These are phyloP conservation scores for Trachymyrmex septentrionalis DNA, from an alignment of 1,140 invertebrate genomes.

Conservation along the genomic window DNA sequence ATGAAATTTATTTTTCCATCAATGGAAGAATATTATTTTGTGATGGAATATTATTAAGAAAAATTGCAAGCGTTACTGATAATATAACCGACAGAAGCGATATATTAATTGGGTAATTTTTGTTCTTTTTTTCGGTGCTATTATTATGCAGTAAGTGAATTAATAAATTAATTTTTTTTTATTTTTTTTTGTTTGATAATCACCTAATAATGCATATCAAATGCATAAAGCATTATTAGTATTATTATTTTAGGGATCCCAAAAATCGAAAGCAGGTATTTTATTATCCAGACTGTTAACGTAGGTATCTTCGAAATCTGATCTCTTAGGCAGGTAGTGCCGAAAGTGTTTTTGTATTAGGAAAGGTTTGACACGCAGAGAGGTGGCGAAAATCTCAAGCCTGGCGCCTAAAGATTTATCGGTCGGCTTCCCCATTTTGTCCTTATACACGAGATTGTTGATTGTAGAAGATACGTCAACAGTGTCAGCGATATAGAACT, in stretches of 20 bases:
- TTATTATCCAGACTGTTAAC: slow-evolving; percentile 59
- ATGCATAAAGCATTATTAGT: slow-evolving; percentile 58
- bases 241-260: slow-evolving; percentile 36
- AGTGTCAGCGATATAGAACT: neutral
- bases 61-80: neutral
- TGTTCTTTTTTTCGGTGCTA: neutral
- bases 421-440: slow-evolving; percentile 62
- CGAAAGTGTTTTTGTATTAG: slow-evolving; percentile 56
- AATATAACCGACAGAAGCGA: neutral
- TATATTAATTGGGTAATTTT: neutral
- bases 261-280: slow-evolving; percentile 50
- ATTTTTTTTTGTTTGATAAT: slow-evolving; percentile 20
- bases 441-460: neutral
- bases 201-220: slow-evolving; percentile 8
- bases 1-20: slow-evolving; percentile 50
- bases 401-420: slow-evolving; percentile 82
- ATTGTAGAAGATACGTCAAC: neutral
- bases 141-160: neutral
- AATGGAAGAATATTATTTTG: neutral
- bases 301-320: slow-evolving; percentile 77
- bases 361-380: slow-evolving; percentile 42
- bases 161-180: neutral
- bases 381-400: slow-evolving; percentile 81
- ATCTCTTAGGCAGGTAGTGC: slow-evolving; percentile 73
- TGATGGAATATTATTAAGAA: neutral